Base-by-base conservation (phyloP, 1,140 invertebrate species). In the Spodoptera litura region DNA sequence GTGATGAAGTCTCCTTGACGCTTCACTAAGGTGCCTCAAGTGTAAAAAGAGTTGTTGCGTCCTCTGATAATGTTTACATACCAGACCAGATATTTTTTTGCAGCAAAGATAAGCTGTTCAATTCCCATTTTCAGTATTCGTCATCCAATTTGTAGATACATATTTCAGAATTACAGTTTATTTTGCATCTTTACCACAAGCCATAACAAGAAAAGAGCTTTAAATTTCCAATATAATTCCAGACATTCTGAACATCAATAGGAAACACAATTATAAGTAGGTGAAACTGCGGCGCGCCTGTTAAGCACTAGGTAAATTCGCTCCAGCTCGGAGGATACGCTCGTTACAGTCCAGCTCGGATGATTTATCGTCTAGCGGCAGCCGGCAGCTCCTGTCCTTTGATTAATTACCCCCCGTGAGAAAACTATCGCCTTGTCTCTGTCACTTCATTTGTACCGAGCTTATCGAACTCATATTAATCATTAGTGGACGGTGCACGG, bases 391-490 rank as follows among this genome's bases (percentile, higher is more conserved):
- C 80, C 76, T 86, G 58, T 62, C 53, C 59, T 74, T 85, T 89
- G 87, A 89, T 89, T 88, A 89, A 89, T 89, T 87, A 85, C 84
- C 27, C 49, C 68, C 80, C 79, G 86, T 88, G 85, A 88, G 88
- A 88, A 88, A 90, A 88, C 87, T 90, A 88, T 87, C 86, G 83
- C 73, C 70, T 83, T 81, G 80, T 84, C 81, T 75, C 81, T 82
- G 81, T 81, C 80, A 80, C 80, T 87, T 84, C 85, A 84, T 87
- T 87, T 87, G 84, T 86, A 82, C 80, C 72, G 27, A 82, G 84
- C 81, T 86, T 85, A 89, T 86, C 83, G 80, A 82, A 84, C 59
- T 81, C 31, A 79, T 81, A 86, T 86, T 85, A 85, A 84, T 83
- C 78, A 89, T 84, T 80, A 53, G 53, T 62, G 51, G 31, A 35